Conservation (phyloP, 1,140 invertebrate genomes). For the Ceratosolen solmsi region DNA sequence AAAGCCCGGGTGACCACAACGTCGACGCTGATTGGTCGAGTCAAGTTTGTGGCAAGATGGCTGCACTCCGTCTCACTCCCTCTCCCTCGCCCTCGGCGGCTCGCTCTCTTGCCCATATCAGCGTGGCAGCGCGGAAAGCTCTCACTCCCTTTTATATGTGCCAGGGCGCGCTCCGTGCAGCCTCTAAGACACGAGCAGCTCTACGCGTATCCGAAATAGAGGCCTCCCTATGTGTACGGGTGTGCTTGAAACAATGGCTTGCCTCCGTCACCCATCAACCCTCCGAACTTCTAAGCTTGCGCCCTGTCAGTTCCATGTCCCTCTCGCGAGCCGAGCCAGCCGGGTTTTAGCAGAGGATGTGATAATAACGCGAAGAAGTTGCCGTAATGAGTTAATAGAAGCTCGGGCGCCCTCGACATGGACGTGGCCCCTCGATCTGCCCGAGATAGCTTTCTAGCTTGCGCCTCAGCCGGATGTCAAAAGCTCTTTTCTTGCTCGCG, state of each 20-base stretch:
- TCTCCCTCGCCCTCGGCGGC: slow-evolving; percentile 43
- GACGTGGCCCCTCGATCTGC: neutral
- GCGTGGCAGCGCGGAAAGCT: slow-evolving; percentile 13
- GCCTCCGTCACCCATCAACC: neutral
- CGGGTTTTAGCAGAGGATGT: slow-evolving; percentile 69
- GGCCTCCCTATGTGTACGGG: neutral
- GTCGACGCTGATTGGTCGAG: slow-evolving; percentile 74
- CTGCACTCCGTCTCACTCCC: slow-evolving; percentile 52
- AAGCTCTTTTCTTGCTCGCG: neutral
- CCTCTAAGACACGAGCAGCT: slow-evolving; percentile 25
- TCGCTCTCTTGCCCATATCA: neutral
- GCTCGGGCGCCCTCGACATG: neutral
- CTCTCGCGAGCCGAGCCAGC: slow-evolving; percentile 32
- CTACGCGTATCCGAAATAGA: slow-evolving; percentile 8
- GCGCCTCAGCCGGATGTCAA: slow-evolving; percentile 15
- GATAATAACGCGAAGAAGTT: slow-evolving; percentile 71
- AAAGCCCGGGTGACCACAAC: slow-evolving; percentile 71
- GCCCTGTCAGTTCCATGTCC: slow-evolving; percentile 38
- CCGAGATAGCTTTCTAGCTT: neutral
- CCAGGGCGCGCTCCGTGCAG: slow-evolving; percentile 47
- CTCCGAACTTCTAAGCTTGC: neutral
- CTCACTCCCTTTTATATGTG: slow-evolving; percentile 44
- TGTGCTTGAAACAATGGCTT: slow-evolving; percentile 25
- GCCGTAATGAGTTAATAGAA: slow-evolving; percentile 72
- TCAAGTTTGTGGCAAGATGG: slow-evolving; percentile 75